These are phyloP conservation scores for Zhuqinia jingwanae DNA, from an alignment of 2,888 invertebrate genomes.

Conservation along the genomic window DNA sequence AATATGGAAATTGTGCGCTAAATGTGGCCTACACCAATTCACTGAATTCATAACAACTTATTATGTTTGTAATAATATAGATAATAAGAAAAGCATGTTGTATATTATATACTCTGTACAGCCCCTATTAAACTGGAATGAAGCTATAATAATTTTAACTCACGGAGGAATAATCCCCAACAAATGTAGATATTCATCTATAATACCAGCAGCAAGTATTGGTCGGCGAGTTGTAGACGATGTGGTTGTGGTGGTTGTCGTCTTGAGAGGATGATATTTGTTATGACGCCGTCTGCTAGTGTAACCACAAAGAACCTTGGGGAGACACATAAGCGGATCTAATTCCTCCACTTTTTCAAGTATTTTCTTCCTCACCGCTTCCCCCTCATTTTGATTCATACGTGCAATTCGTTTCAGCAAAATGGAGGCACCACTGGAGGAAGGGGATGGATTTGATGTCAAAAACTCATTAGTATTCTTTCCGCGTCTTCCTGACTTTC, in stretches of 20 bases:
- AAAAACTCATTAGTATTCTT: slow-evolving; percentile 57
- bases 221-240: slow-evolving; percentile 10
- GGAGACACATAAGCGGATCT: slow-evolving; percentile 74
- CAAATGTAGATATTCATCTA: slow-evolving; percentile 69
- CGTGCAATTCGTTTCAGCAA: slow-evolving; percentile 26
- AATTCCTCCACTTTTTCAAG: slow-evolving; percentile 69
- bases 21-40: too few relatives aligned
- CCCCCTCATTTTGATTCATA: slow-evolving; percentile 62
- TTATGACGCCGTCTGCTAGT: slow-evolving; percentile 51
- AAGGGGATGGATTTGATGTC: neutral
- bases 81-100: too few relatives aligned
- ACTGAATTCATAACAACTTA: too few relatives aligned
- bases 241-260: neutral
- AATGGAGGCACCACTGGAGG: slow-evolving; percentile 14
- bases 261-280: neutral
- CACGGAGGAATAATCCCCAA: slow-evolving; percentile 66
- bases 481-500: slow-evolving; percentile 53
- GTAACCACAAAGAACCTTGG: slow-evolving; percentile 74
- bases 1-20: too few relatives aligned
- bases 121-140: too few relatives aligned
- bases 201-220: slow-evolving; percentile 30
- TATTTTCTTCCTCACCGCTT: slow-evolving; percentile 66
- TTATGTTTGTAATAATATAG: too few relatives aligned
- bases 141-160: slow-evolving; percentile 34
- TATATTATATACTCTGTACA: too few relatives aligned